Percentiles rank a stretch among this genome's conserved stretches.
These are phyloP conservation scores for Ondatra zibethicus DNA, from an alignment of 2,113 vertebrate species.

Conservation along the genomic window DNA sequence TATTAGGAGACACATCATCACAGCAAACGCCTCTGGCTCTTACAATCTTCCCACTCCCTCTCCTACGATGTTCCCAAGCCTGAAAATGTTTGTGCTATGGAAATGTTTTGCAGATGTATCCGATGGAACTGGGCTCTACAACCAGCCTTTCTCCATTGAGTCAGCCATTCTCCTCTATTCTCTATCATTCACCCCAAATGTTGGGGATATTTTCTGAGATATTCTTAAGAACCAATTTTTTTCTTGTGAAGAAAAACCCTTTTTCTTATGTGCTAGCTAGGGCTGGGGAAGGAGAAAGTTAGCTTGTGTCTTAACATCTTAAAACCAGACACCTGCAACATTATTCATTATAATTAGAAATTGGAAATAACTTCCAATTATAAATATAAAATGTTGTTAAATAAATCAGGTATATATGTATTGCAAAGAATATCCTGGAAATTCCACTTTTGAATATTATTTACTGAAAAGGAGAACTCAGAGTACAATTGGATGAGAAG, in stretches of 20 bases:
- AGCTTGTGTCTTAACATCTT: background rate
- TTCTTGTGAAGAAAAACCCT: background rate
- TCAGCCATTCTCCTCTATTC: background rate
- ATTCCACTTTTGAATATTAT: conserved; percentile 40
- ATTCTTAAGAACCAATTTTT: background rate
- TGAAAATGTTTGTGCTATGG: no score
- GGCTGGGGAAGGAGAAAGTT: background rate
- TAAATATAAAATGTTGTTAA: conserved; percentile 17
- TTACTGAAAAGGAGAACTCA: conserved; percentile 44
- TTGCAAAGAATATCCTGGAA: background rate
- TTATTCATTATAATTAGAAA: conserved; percentile 50
- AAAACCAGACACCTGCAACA: background rate
- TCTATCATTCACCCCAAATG: background rate
- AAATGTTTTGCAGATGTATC: background rate
- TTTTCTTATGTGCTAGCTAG: background rate
- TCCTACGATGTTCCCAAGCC: background rate
- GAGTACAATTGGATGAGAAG: conserved; percentile 29
- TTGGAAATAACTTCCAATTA: conserved; percentile 19
- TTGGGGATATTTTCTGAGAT: background rate
- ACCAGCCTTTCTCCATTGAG: background rate
- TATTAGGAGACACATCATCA: background rate
- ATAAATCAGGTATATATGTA: conserved; percentile 3
- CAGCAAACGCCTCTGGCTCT: background rate
- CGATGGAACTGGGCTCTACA: background rate
- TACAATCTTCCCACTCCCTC: background rate